Evolutionary conservation across 2,797 vertebrate species (phyloP), one percentile per base, ranked within the genome.

Genomic region (Tinamus major): DNA sequence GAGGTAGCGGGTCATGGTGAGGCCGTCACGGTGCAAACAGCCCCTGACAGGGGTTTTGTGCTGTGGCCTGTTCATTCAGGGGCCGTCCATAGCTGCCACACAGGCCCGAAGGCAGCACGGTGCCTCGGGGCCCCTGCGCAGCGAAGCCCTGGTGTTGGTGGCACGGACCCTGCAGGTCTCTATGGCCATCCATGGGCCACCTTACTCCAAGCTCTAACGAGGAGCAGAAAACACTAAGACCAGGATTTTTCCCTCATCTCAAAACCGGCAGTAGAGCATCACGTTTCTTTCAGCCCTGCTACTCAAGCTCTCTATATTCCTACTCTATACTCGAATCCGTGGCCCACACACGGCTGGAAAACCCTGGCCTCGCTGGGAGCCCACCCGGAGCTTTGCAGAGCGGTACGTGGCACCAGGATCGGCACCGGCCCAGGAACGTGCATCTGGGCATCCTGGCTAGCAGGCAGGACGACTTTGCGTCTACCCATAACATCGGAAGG

Each of bases 401-500:
- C 49, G 24, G 67, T 48, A 27, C 27, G 26, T 27, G 16, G 44
- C 7, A 12, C 48, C 12, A 20, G 23, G 33, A 35, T 19, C 20
- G 6, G 29, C 37, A 20, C 29, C 17, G 10, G 26, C 17, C 33
- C 33, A 7, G 9, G 35, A 51, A 49, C 14, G 48, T 24, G 48
- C 48, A 49, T 35, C 20, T 33, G 31, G 46, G 67, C 33, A 49
- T 6, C 46, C 37, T 24, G 1, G 0, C 6, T 29, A 53, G 51
- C 26, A 35, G 23, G 9, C 3, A 48, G 48, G 48, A 48, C 23
- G 51, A 17, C 51, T 27, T 15, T 16, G 13, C 29, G 15, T 1
- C 6, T 8, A 6, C 42, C n/a, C n/a, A 29, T 6, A 49, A 18
- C 17, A 35, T 6, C 44, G 0, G 0, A 82, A 62, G 9, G 10